phyloP scores from a whole-genome alignment of 1,140 invertebrate genomes.

The Trinorchestia longiramus region DNA sequence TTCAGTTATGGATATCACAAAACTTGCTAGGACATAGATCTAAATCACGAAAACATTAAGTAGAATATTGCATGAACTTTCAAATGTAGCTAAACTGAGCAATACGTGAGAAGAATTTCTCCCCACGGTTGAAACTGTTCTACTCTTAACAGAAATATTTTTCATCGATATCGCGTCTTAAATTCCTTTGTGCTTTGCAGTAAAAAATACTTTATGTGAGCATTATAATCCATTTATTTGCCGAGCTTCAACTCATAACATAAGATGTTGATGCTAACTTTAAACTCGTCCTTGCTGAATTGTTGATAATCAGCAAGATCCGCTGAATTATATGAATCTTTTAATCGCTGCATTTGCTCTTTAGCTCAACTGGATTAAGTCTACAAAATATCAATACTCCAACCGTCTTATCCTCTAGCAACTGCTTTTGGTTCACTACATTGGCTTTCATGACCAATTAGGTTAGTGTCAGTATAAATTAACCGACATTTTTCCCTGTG shows the following conservation, averaged over 20 bases:
- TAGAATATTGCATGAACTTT: too few relatives aligned
- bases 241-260: too few relatives aligned
- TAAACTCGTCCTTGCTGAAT: background rate
- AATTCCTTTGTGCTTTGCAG: too few relatives aligned
- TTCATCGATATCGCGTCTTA: too few relatives aligned
- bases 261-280: background rate
- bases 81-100: too few relatives aligned
- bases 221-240: too few relatives aligned
- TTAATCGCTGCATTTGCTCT: background rate
- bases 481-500: background rate
- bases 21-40: background rate
- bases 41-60: too few relatives aligned
- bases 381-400: background rate
- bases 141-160: too few relatives aligned
- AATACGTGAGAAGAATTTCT: too few relatives aligned
- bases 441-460: background rate
- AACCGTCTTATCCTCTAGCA: background rate
- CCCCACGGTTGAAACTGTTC: too few relatives aligned
- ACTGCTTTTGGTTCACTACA: background rate
- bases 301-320: background rate
- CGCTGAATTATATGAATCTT: background rate
- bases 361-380: background rate
- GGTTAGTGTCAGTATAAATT: background rate
- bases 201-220: too few relatives aligned
- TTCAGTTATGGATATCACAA: background rate